Evolutionary conservation across 2,113 vertebrate genomes (phyloP).

Genomic region (Nerophis ophidion): DNA sequence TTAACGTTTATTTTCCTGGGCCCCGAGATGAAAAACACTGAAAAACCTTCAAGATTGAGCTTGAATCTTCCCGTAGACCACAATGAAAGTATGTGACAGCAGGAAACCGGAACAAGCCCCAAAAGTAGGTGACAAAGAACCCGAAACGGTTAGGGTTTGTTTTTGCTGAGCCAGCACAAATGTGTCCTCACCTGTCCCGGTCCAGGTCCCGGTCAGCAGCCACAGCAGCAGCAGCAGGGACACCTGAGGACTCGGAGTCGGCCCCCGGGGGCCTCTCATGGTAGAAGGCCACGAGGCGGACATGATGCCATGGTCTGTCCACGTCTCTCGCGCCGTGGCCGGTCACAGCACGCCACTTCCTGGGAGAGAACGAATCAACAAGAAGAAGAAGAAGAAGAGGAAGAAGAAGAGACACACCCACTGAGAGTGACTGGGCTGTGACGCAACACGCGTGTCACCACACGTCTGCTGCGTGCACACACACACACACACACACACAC

Average conservation of each 20-base stretch:
- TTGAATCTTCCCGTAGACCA: background rate
- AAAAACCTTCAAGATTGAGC: background rate
- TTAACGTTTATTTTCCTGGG: too few relatives aligned
- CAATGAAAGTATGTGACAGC: too few relatives aligned
- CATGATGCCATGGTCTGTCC: constrained; percentile 60
- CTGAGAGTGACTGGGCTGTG: constrained; percentile 2
- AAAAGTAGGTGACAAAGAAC: too few relatives aligned
- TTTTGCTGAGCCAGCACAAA: background rate
- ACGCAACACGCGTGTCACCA: background rate
- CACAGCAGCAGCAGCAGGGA: constrained; percentile 32
- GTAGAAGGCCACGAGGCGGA: constrained; percentile 34
- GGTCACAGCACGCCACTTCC: constrained; percentile 76
- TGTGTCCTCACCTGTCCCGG: constrained; percentile 62
- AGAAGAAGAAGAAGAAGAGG: background rate
- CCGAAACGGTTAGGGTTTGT: too few relatives aligned
- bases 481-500: background rate
- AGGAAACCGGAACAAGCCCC: too few relatives aligned
- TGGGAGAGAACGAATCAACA: constrained; percentile 45
- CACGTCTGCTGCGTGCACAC: background rate
- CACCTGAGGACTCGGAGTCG: constrained; percentile 42
- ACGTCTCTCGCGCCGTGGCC: background rate
- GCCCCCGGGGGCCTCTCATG: constrained; percentile 52
- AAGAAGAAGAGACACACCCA: background rate
- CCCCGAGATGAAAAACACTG: too few relatives aligned
- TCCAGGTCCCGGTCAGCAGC: constrained; percentile 13